Percentiles rank a stretch among this genome's conserved stretches.
These are phyloP conservation scores for Sphecodes monilicornis DNA, from an alignment of 2,888 invertebrate species.

Conservation along the genomic window DNA sequence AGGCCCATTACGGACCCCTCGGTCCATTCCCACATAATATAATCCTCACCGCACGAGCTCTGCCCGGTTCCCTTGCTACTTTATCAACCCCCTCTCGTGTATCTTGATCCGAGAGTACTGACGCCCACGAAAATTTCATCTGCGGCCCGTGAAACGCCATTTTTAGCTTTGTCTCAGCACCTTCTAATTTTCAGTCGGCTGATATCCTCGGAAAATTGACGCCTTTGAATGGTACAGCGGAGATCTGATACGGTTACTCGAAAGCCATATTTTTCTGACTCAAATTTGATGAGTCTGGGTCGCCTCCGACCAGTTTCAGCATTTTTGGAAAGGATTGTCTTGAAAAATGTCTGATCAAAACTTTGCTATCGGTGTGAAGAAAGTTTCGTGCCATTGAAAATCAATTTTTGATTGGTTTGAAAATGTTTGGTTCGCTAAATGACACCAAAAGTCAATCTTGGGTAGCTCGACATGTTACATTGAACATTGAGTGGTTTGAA, in stretches of 20 bases:
- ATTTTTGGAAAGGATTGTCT: no score
- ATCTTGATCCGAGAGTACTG: conserved; percentile 70
- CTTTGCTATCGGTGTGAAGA: no score
- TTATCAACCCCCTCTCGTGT: conserved; percentile 60
- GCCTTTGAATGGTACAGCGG: neutral
- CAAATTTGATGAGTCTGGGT: neutral
- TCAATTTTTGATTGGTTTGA: no score
- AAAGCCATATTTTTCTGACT: no score
- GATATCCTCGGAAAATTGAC: neutral
- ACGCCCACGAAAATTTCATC: conserved; percentile 65
- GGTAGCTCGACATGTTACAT: no score
- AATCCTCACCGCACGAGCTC: conserved; percentile 80
- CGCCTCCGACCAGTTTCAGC: neutral
- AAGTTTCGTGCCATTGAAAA: no score
- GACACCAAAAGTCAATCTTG: no score
- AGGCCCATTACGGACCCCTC: conserved; percentile 83
- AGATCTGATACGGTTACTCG: neutral
- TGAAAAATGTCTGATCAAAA: no score
- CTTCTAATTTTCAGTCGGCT: conserved; percentile 6
- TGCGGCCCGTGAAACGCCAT: conserved; percentile 32
- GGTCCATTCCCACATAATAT: conserved; percentile 82
- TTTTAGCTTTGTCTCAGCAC: conserved; percentile 3
- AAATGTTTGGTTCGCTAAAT: no score
- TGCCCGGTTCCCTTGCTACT: conserved; percentile 61
- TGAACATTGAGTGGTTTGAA: no score